These are phyloP conservation scores for Sphaeramia orbicularis DNA, from an alignment of 2,797 vertebrate species.

Conservation along the genomic window DNA sequence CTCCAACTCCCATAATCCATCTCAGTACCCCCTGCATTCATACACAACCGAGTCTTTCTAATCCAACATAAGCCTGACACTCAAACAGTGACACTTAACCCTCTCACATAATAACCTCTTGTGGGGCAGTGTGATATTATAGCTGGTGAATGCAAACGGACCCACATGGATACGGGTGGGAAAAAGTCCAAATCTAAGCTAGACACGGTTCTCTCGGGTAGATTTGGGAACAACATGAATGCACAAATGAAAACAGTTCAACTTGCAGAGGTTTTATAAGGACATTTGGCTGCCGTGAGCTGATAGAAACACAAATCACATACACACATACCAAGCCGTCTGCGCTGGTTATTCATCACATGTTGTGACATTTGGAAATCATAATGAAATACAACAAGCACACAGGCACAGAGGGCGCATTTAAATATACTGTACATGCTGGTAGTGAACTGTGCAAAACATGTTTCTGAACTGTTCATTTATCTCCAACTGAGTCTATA, in stretches of 20 bases:
- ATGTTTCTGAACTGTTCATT: too few species aligned
- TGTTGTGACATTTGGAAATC: not conserved
- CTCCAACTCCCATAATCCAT: slow-evolving; percentile 43
- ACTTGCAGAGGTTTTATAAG: slow-evolving; percentile 6
- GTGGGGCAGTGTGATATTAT: not conserved
- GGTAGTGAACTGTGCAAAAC: too few species aligned
- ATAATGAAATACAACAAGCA: slow-evolving; percentile 1
- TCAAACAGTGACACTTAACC: slow-evolving; percentile 38
- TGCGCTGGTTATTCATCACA: not conserved
- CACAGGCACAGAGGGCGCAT: not conserved
- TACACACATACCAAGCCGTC: not conserved
- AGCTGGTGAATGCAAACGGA: slow-evolving; percentile 1
- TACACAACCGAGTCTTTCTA: not conserved
- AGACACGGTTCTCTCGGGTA: not conserved
- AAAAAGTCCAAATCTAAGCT: not conserved
- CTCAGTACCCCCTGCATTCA: slow-evolving; percentile 12
- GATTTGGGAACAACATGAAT: not conserved
- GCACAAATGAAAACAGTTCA: slow-evolving; percentile 16
- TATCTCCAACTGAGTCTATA: too few species aligned
- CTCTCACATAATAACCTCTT: not conserved
- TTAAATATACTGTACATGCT: too few species aligned
- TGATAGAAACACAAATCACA: slow-evolving; percentile 3
- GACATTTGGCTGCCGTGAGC: not conserved
- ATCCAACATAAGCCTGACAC: slow-evolving; percentile 22
- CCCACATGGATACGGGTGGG: not conserved